Conservation (phyloP, 2,113 vertebrate species). For the Australoheros scitulus region DNA sequence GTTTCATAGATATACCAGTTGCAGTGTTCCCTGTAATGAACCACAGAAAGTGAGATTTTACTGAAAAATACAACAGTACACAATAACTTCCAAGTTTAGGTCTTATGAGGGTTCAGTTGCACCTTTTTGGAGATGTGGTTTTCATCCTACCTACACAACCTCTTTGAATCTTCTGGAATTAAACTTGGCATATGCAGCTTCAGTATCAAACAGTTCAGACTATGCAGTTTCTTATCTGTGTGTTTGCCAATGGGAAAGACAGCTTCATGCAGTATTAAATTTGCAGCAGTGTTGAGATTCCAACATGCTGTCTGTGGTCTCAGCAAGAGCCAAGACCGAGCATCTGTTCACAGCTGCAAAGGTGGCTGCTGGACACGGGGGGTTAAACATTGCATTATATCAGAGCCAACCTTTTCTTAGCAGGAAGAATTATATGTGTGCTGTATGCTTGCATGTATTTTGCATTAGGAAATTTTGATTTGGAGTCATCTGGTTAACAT, state of each 20-base stretch:
- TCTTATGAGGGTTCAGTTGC: not conserved
- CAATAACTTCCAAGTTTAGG: not conserved
- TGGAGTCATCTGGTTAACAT: not conserved
- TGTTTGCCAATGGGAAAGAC: conserved; percentile 9
- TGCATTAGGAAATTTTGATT: not conserved
- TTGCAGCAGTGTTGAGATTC: conserved; percentile 22
- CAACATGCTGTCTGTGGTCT: conserved; percentile 22
- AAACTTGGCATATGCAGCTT: not conserved
- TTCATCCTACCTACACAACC: not conserved
- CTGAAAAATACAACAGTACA: not conserved
- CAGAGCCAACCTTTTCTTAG: not conserved
- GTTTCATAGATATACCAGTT: not conserved
- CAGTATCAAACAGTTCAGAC: not conserved
- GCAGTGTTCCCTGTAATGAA: not conserved
- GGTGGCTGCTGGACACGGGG: conserved; percentile 30
- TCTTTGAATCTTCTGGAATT: conserved; percentile 10
- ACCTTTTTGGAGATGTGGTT: conserved; percentile 6
- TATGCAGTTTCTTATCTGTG: not conserved
- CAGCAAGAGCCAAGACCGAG: conserved; percentile 46
- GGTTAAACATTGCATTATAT: conserved; percentile 48
- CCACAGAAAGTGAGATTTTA: not conserved
- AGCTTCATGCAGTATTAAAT: conserved; percentile 25
- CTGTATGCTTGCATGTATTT: not conserved
- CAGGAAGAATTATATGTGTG: not conserved
- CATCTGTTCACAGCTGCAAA: conserved; percentile 57